Conservation (phyloP, 2,113 vertebrate species). For the Sclerurus mexicanus region DNA sequence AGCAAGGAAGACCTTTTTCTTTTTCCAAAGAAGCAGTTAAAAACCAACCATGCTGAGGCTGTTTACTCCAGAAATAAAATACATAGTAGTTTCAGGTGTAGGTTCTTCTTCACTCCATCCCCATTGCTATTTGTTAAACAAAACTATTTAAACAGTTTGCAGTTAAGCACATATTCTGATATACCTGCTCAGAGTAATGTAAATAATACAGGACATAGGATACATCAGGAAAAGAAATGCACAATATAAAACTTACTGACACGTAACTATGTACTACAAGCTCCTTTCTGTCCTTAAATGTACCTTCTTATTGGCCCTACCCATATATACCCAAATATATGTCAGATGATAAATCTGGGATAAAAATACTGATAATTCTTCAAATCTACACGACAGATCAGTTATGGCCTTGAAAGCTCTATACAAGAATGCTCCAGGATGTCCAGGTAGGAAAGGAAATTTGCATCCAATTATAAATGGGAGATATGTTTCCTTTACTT, state of each 20-base stretch:
- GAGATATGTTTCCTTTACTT: background rate
- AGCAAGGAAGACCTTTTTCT: background rate
- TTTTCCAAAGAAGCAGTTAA: background rate
- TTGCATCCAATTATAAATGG: background rate
- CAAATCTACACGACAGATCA: background rate
- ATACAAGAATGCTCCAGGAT: background rate
- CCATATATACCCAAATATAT: background rate
- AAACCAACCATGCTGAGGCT: background rate
- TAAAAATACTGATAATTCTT: background rate
- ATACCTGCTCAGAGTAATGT: background rate
- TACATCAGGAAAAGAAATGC: background rate
- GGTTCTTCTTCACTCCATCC: background rate
- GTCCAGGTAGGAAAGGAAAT: background rate
- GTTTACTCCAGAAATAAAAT: background rate
- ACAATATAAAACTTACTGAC: background rate
- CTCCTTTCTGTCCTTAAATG: background rate
- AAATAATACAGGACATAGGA: background rate
- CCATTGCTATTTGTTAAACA: background rate
- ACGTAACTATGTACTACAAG: background rate
- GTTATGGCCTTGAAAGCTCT: background rate
- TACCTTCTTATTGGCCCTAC: background rate
- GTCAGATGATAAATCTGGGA: background rate
- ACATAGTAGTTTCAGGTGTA: background rate
- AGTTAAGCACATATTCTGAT: background rate
- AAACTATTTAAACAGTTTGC: background rate